phyloP scores from a whole-genome alignment of 2,797 vertebrate genomes.

The Falco rusticolus region DNA sequence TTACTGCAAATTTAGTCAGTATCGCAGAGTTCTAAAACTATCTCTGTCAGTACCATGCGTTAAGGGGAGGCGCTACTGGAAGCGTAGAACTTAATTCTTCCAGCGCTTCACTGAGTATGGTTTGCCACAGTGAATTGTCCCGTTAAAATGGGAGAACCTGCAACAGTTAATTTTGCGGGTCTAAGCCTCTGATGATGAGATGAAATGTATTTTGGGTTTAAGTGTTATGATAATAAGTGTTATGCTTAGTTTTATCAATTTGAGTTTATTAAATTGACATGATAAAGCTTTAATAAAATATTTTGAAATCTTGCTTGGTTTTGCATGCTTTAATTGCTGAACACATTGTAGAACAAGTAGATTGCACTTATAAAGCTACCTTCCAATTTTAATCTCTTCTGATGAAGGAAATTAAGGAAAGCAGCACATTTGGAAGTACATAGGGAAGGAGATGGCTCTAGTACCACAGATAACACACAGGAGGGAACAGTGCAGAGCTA shows the following conservation, averaged over 20 bases:
- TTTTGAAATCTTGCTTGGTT: constrained; percentile 24
- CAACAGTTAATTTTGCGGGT: background rate
- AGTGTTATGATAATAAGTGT: background rate
- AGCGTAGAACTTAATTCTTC: background rate
- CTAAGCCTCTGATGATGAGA: background rate
- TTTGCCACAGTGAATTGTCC: background rate
- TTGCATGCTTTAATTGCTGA: constrained; percentile 68
- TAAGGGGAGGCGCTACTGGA: background rate
- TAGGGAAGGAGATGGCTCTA: constrained; percentile 99
- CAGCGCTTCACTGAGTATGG: background rate
- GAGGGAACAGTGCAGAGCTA: constrained; percentile 90
- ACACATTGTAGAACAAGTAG: constrained; percentile 22
- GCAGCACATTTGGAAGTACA: constrained; percentile 97
- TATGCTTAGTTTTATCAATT: background rate
- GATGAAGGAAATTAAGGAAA: constrained; percentile 98
- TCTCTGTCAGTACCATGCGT: too few species aligned
- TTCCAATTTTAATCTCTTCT: constrained; percentile 84
- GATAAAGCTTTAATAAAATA: background rate
- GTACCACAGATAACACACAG: constrained; percentile 98
- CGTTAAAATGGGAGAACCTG: background rate
- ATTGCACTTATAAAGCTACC: constrained; percentile 74
- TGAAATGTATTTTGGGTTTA: background rate
- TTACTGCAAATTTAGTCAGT: background rate
- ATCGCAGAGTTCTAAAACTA: too few species aligned
- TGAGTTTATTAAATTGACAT: background rate